phyloP scores from a whole-genome alignment of 2,888 invertebrate species.

The Torymus tubicola region DNA sequence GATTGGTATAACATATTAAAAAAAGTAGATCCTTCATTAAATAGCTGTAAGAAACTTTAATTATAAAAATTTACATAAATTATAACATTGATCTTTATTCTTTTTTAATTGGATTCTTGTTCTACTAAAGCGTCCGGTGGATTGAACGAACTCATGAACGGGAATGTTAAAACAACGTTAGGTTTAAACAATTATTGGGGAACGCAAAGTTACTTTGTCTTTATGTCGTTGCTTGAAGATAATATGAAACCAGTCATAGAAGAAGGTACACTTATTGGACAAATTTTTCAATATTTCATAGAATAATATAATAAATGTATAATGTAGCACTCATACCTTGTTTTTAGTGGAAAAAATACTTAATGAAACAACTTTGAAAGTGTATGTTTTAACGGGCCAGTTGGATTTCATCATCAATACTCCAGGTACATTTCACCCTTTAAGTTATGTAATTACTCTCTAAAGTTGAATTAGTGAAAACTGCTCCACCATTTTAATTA shows the following conservation, averaged over 20 bases:
- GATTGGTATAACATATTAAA: slow-evolving; percentile 90
- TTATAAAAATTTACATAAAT: too few species aligned
- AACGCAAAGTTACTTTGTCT: slow-evolving; percentile 80
- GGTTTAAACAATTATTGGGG: slow-evolving; percentile 81
- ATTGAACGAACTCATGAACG: slow-evolving; percentile 82
- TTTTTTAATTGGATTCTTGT: too few species aligned
- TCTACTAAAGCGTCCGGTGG: slow-evolving; percentile 60
- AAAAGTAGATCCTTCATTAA: slow-evolving; percentile 65
- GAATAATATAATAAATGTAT: too few species aligned
- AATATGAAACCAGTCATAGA: slow-evolving; percentile 89
- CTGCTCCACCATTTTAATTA: too few species aligned
- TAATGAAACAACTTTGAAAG: slow-evolving; percentile 67
- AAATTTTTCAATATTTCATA: too few species aligned
- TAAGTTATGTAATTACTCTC: too few species aligned
- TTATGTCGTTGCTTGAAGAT: slow-evolving; percentile 80
- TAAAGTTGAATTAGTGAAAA: too few species aligned
- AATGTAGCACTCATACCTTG: too few species aligned
- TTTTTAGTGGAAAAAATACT: slow-evolving; percentile 68
- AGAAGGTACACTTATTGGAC: slow-evolving; percentile 77
- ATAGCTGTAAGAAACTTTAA: too few species aligned
- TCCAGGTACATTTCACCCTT: slow-evolving; percentile 60
- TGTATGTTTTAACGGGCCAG: slow-evolving; percentile 69
- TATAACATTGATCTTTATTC: too few species aligned
- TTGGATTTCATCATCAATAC: slow-evolving; percentile 70
- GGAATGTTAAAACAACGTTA: slow-evolving; percentile 82